Percentiles rank a stretch among this genome's conserved stretches.
phyloP scores from a whole-genome alignment of 2,888 invertebrate species.

The Lathronympha strigana region DNA sequence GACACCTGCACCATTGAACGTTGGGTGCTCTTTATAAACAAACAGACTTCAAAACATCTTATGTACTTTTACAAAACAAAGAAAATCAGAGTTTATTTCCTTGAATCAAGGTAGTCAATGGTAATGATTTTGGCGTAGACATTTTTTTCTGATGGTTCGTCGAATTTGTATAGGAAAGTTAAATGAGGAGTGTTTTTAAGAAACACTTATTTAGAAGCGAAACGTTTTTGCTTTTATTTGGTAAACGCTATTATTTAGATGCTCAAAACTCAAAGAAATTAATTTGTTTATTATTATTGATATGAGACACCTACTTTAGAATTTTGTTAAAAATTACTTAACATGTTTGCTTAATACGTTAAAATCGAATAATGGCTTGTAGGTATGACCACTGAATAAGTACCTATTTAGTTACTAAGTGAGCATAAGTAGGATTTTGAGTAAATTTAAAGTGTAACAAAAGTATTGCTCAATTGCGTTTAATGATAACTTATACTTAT shows the following conservation, averaged over 20 bases:
- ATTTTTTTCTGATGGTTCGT: constrained; percentile 53
- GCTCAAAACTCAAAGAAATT: neutral
- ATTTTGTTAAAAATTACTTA: too few relatives aligned
- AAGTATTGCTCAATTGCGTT: too few relatives aligned
- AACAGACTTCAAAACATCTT: constrained; percentile 60
- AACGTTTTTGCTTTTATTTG: constrained; percentile 42
- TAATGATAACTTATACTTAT: too few relatives aligned
- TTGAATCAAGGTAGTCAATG: neutral
- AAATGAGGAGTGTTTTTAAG: constrained; percentile 55
- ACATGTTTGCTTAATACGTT: too few relatives aligned
- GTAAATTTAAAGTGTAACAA: too few relatives aligned
- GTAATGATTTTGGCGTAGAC: constrained; percentile 35
- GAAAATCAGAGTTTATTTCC: constrained; percentile 30
- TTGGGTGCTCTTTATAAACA: constrained; percentile 73
- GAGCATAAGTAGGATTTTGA: too few relatives aligned
- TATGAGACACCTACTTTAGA: neutral
- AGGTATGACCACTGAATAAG: too few relatives aligned
- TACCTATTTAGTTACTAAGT: too few relatives aligned
- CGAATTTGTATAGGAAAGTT: constrained; percentile 64
- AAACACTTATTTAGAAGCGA: constrained; percentile 55
- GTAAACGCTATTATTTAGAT: constrained; percentile 11
- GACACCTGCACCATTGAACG: constrained; percentile 78
- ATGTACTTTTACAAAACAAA: constrained; percentile 34
- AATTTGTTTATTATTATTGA: neutral
- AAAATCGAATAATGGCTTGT: too few relatives aligned